Base-by-base conservation (phyloP, 2,797 vertebrate species). In the Aselliscus stoliczkanus region DNA sequence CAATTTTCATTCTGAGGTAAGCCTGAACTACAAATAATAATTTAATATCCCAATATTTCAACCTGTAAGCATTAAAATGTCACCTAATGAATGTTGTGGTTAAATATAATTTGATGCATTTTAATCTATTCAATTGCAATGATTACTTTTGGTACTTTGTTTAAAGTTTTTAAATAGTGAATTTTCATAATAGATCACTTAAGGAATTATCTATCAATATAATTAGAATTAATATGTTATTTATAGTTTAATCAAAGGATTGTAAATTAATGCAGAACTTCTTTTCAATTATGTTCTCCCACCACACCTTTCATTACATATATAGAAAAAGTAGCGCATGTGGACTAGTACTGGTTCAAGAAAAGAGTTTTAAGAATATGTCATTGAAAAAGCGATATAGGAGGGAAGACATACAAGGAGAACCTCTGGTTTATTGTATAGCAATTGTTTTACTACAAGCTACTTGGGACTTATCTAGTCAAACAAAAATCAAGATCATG, bases 31-130 rank as follows among this genome's bases (percentile, higher is more conserved):
- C 64, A 93, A 3, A 11, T 90, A 75, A 52, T 96, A 93, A 39
- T 92, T 84, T 90, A 97, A 96, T n/a, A 50, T 92, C 86, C 54
- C 62, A 96, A 80, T 97, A 96, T 97, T 97, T 98, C 73, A 97
- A 82, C n/a, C 72, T 95, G 20, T 80, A 82, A 86, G 42, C 56
- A 95, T 96, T 97, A 95, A 97, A 97, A 84, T 95, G 72, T 34
- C 25, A 88, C 82, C 75, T 97, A 80, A 97, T 97, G 37, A 97
- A 88, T 37, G 65, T 96, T 34, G 0, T 94, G 60, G 64, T 11
- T 64, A 79, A 94, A 95, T 60, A 95, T 95, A 96, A 95, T 96
- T 95, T 80, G 89, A 94, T 62, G 70, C 65, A 92, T 79, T 83
- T 96, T 89, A 97, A 95, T 94, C 27, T 65, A 86, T 87, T 90